Percentiles rank a stretch among this genome's conserved stretches.
phyloP scores from a whole-genome alignment of 30 jellyfish, hydroid and myxozoan genomes.

The Cassiopea xamachana region DNA sequence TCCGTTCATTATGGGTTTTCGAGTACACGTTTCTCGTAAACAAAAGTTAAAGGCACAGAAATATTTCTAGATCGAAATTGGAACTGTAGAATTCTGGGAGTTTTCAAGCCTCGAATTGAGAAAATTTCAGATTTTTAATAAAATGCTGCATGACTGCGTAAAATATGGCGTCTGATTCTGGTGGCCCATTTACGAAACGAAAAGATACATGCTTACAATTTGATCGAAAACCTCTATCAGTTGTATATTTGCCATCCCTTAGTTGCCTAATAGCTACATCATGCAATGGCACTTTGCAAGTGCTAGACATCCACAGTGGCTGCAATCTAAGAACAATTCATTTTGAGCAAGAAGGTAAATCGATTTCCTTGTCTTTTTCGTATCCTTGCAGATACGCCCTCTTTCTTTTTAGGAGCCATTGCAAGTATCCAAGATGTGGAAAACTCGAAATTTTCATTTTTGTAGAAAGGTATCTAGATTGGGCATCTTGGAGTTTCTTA shows the following conservation, averaged over 20 bases:
- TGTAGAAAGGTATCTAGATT: too few relatives aligned
- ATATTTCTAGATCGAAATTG: too few relatives aligned
- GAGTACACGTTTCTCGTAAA: too few relatives aligned
- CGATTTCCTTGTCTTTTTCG: neutral
- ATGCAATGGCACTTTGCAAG: slow-evolving; percentile 65
- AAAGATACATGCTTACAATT: slow-evolving; percentile 37
- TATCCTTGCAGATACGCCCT: neutral
- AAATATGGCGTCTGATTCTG: slow-evolving; percentile 60
- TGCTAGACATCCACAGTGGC: slow-evolving; percentile 89
- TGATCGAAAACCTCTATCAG: slow-evolving; percentile 33
- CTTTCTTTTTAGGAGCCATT: neutral
- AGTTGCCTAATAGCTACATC: slow-evolving; percentile 71
- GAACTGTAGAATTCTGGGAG: too few relatives aligned
- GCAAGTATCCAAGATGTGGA: too few relatives aligned
- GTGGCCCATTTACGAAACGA: slow-evolving; percentile 37
- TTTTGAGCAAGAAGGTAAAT: slow-evolving; percentile 27
- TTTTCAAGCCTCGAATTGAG: neutral
- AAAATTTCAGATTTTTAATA: neutral
- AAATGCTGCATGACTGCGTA: neutral
- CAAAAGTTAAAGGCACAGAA: too few relatives aligned
- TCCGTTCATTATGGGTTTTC: too few relatives aligned
- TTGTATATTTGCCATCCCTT: slow-evolving; percentile 76
- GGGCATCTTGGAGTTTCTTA: too few relatives aligned
- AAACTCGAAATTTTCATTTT: too few relatives aligned
- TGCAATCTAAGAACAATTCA: slow-evolving; percentile 30